phyloP scores from a whole-genome alignment of 2,888 invertebrate genomes.

The Aleiodes alternator region DNA sequence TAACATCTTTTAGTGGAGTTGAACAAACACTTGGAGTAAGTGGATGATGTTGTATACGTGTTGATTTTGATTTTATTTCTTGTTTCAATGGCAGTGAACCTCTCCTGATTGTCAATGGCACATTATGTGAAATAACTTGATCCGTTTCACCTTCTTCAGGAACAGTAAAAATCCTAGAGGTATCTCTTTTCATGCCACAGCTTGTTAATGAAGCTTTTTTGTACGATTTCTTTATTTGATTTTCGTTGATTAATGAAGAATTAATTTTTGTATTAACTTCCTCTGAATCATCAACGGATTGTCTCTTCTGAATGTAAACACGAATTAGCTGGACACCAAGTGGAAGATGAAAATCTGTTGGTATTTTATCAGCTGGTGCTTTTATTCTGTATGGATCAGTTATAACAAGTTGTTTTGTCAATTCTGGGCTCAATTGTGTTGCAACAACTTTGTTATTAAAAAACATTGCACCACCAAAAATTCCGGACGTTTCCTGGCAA shows the following conservation, averaged over 20 bases:
- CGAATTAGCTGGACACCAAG: conserved; percentile 87
- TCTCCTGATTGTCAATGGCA: conserved; percentile 32
- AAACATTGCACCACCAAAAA: conserved; percentile 89
- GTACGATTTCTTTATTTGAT: conserved; percentile 58
- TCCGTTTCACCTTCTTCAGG: conserved; percentile 83
- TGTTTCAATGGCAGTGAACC: conserved; percentile 24
- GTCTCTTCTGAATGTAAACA: conserved; percentile 83
- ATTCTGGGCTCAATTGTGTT: conserved; percentile 82
- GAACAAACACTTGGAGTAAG: conserved; percentile 87
- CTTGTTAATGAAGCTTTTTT: conserved; percentile 62
- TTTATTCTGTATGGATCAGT: conserved; percentile 91
- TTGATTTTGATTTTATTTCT: conserved; percentile 53
- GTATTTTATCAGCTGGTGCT: conserved; percentile 85
- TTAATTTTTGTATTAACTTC: conserved; percentile 34
- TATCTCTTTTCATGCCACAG: conserved; percentile 85
- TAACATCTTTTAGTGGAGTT: conserved; percentile 85
- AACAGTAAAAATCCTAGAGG: conserved; percentile 88
- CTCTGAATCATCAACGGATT: conserved; percentile 70
- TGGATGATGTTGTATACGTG: conserved; percentile 76
- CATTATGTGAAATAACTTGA: conserved; percentile 40
- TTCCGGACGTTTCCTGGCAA: conserved; percentile 86
- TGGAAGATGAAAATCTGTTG: conserved; percentile 84
- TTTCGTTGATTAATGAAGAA: neutral
- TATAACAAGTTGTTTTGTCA: conserved; percentile 87
- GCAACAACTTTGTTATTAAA: conserved; percentile 93